Percentiles rank a stretch among this genome's conserved stretches.
These are phyloP conservation scores for Eriocheir sinensis DNA, from an alignment of 1,140 invertebrate species.

Conservation along the genomic window DNA sequence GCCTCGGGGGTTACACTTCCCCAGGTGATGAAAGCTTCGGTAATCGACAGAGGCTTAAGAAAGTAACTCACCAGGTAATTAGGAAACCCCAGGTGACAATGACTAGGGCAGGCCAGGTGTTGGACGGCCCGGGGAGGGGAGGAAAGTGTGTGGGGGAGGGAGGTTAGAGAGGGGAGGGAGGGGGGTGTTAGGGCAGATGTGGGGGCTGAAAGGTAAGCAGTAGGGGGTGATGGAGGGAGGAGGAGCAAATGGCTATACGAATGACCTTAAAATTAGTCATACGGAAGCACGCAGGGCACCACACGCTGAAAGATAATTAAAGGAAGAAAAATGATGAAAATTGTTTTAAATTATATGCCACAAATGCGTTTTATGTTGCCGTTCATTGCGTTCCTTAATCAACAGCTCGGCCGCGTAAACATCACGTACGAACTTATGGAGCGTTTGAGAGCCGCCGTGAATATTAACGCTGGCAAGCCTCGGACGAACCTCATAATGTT, in stretches of 20 bases:
- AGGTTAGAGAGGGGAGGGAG: too few species aligned
- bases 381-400: background rate
- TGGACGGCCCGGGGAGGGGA: background rate
- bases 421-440: background rate
- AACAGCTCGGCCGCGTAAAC: background rate
- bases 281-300: background rate
- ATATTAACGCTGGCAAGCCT: too few species aligned
- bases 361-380: background rate
- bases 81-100: conserved; percentile 60
- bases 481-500: too few species aligned
- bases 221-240: background rate
- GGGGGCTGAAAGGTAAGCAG: conserved; percentile 8
- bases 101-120: conserved; percentile 38
- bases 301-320: conserved; percentile 5
- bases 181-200: background rate
- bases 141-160: background rate
- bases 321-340: conserved; percentile 17
- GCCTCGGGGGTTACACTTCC: background rate
- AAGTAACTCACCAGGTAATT: conserved; percentile 54
- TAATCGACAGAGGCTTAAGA: conserved; percentile 53
- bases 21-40: conserved; percentile 48
- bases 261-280: background rate
- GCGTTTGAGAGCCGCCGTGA: background rate
- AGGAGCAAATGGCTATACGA: background rate
- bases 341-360: background rate